These are phyloP conservation scores for Saxicola maurus DNA, from an alignment of 2,797 vertebrate species.

Conservation along the genomic window DNA sequence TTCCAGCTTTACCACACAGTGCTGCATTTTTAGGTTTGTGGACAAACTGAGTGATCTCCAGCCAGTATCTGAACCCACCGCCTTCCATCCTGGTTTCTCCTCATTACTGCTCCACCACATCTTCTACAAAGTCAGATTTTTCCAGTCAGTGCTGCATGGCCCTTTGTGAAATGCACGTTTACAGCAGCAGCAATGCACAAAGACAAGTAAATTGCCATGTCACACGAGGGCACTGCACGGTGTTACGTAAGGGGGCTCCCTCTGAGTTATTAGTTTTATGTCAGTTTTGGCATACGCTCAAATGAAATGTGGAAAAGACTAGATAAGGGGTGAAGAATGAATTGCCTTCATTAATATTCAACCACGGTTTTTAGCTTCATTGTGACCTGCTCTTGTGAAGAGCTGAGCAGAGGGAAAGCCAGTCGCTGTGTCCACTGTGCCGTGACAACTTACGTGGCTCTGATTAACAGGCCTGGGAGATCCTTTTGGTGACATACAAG, in stretches of 20 bases:
- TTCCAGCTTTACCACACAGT: conserved; percentile 45
- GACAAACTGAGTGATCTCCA: conserved; percentile 58
- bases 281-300: neutral
- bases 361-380: neutral
- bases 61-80: conserved; percentile 45
- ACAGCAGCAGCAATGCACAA: conserved; percentile 28
- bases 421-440: neutral
- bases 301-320: neutral
- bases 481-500: neutral
- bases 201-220: neutral
- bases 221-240: neutral
- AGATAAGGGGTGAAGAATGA: neutral
- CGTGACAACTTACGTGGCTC: neutral
- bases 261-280: neutral
- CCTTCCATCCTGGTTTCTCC: conserved; percentile 19
- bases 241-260: neutral
- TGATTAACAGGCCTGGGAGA: neutral
- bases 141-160: neutral
- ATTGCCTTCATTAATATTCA: neutral
- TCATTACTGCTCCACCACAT: conserved; percentile 6
- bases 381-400: neutral
- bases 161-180: conserved; percentile 42
- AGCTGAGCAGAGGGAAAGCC: neutral
- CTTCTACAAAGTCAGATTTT: conserved; percentile 27
- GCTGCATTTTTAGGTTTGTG: conserved; percentile 64